Percentiles rank a stretch among this genome's conserved stretches.
Conservation (phyloP, 2,888 invertebrate species). For the Agrotis clavis region DNA sequence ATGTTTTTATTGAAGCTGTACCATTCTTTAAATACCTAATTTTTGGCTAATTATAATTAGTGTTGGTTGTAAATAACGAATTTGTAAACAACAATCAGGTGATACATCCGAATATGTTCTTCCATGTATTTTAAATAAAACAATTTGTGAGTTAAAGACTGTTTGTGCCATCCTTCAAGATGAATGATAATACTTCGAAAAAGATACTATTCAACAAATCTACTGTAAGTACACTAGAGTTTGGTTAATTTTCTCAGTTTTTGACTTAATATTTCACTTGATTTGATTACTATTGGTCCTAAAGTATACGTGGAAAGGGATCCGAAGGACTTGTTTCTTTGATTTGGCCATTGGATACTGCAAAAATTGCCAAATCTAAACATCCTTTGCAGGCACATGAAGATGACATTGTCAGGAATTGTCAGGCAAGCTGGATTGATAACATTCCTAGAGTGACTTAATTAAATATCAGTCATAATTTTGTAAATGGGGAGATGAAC, state of each 20-base stretch:
- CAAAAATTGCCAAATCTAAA: not conserved
- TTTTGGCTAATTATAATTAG: not conserved
- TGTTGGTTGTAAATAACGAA: constrained; percentile 3
- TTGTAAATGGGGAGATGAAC: not conserved
- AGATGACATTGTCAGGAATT: not conserved
- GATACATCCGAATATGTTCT: not conserved
- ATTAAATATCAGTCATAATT: too few species aligned
- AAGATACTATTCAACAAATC: constrained; percentile 90
- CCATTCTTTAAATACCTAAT: not conserved
- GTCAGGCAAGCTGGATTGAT: not conserved
- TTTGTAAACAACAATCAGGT: constrained; percentile 31
- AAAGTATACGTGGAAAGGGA: not conserved
- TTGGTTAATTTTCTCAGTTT: not conserved
- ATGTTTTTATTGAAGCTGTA: not conserved
- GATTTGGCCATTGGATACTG: not conserved
- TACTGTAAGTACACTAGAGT: constrained; percentile 80
- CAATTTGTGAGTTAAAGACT: not conserved
- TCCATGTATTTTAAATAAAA: not conserved
- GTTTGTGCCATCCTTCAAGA: constrained; percentile 54
- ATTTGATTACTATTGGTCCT: too few species aligned
- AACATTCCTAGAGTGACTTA: not conserved
- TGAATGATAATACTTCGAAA: constrained; percentile 83
- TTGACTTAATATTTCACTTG: too few species aligned
- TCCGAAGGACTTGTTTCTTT: not conserved
- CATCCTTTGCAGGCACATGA: not conserved